Evolutionary conservation across 2,797 vertebrate species (phyloP), one percentile per base, ranked within the genome.

Genomic region (Pangasius mekongensis): DNA sequence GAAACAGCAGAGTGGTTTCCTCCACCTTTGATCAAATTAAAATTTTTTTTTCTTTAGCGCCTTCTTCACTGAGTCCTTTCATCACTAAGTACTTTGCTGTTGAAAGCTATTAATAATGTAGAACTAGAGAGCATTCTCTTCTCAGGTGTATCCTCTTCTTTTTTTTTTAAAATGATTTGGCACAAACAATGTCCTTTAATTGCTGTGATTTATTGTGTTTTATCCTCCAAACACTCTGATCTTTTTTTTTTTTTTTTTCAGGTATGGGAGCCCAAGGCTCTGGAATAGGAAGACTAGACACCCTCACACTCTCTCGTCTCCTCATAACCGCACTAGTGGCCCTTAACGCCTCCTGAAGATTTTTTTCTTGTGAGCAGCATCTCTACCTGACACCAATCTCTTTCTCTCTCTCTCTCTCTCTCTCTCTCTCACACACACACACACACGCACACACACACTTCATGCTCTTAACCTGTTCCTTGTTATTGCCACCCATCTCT

Each of bases 261-360:
- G 98, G 95, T 94, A 97, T 97, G 97, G 97, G 97, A 90, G 98
- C 97, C 0, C 95, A 96, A 90, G 98, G 98, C 74, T 98, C 97
- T 33, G 94, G 95, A 62, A 94, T 95, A 0, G 90, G 93, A 77
- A 24, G 92, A 86, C 91, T 92, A 36, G 91, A 54, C 74, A 89
- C 91, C 67, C 92, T 91, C 89, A 91, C 89, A 71, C 84, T 94
- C 67, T 93, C 94, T 33, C 90, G 93, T 86, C 95, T 95, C 85
- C 91, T 98, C 88, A 90, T 95, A 89, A 86, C 94, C 43, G 83
- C 94, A 64, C 91, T 94, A 91, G 93, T 88, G 89, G 93, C 92
- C 89, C 95, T 96, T 90, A 91, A 90, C 89, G 92, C 91, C 60
- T 87, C 91, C 88, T 95, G 94, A 95, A 95, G 94, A 94, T 84